Conservation (phyloP, 2,113 vertebrate genomes). For the Indri indri region DNA sequence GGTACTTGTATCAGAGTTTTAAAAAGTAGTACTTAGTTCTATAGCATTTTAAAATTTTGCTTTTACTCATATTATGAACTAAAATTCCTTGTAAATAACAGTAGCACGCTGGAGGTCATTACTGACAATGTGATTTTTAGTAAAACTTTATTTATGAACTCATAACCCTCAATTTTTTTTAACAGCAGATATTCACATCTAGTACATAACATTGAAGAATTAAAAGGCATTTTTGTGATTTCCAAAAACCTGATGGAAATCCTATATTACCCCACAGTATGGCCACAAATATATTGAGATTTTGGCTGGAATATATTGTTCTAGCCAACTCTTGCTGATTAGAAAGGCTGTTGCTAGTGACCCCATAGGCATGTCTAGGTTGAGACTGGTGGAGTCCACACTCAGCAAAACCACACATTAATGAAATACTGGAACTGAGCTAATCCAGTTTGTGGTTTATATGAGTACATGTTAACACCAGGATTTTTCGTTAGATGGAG, state of each 20-base stretch:
- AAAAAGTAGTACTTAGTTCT: not conserved
- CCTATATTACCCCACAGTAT: not conserved
- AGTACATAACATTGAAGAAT: not conserved
- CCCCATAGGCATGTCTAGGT: not conserved
- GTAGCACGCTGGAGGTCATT: not conserved
- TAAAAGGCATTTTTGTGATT: not conserved
- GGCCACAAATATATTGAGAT: not conserved
- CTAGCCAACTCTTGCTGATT: not conserved
- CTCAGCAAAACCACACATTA: not conserved
- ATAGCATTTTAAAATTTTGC: not conserved
- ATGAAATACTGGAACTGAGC: not conserved
- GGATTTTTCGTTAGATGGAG: not conserved
- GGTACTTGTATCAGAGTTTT: not conserved
- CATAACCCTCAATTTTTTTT: not conserved
- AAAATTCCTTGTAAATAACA: not conserved
- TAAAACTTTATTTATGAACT: slow-evolving; percentile 13
- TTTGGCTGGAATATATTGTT: not conserved
- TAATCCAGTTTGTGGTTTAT: not conserved
- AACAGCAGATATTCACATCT: not conserved
- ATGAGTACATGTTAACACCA: not conserved
- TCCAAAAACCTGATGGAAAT: slow-evolving; percentile 7
- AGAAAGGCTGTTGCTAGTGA: not conserved
- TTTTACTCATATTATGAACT: not conserved
- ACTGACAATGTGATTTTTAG: not conserved
- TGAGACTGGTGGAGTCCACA: not conserved